These are phyloP conservation scores for Gonatopus flavifemur DNA, from an alignment of 1,140 invertebrate species.

Conservation along the genomic window DNA sequence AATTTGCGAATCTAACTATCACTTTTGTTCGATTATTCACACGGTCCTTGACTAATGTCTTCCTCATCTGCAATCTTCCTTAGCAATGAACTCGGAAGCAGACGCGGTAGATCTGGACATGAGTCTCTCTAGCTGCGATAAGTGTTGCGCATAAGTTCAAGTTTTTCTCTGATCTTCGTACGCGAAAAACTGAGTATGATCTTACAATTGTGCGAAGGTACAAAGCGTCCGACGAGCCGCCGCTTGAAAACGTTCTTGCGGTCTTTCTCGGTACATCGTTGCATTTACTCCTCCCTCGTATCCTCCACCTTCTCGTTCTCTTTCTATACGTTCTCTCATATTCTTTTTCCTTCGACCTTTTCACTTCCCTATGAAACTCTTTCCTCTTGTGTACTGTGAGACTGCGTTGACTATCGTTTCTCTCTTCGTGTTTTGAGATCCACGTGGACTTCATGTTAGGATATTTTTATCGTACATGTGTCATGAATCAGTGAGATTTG, in stretches of 20 bases:
- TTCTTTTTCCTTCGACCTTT: conserved; percentile 10
- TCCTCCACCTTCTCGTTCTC: conserved; percentile 10
- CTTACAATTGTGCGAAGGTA: conserved; percentile 50
- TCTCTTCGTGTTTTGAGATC: too few species aligned
- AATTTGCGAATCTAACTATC: too few species aligned
- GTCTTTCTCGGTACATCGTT: conserved; percentile 31
- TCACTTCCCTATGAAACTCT: conserved; percentile 27
- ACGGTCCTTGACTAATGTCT: too few species aligned
- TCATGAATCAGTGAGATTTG: too few species aligned
- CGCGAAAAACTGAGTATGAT: conserved; percentile 47
- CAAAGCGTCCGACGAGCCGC: conserved; percentile 53
- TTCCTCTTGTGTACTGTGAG: conserved; percentile 27
- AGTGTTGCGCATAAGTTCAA: conserved; percentile 56
- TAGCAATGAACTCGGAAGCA: too few species aligned
- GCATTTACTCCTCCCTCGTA: conserved; percentile 15
- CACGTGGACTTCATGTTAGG: too few species aligned
- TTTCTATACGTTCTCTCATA: conserved; percentile 1
- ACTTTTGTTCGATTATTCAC: too few species aligned
- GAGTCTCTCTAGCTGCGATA: too few species aligned
- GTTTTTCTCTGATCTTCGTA: conserved; percentile 35
- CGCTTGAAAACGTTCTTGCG: conserved; percentile 47
- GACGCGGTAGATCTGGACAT: too few species aligned
- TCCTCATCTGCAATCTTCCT: too few species aligned
- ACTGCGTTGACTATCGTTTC: too few species aligned
- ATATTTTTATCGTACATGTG: too few species aligned